These are phyloP conservation scores for Lithophane socia DNA, from an alignment of 2,888 invertebrate species.

Conservation along the genomic window DNA sequence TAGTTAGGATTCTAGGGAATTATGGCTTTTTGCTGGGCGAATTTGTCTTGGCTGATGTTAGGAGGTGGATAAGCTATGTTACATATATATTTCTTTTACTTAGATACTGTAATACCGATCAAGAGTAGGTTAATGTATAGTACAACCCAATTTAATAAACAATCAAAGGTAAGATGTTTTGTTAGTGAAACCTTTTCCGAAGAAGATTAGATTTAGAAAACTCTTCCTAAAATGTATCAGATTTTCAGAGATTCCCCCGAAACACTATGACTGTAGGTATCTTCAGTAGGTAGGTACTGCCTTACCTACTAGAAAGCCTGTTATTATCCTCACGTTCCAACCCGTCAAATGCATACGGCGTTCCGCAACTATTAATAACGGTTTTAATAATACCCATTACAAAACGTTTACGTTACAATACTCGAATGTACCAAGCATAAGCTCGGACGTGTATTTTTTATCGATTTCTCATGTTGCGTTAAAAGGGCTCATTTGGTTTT, in stretches of 20 bases:
- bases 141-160: not conserved
- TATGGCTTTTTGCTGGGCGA: slow-evolving; percentile 14
- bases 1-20: slow-evolving; percentile 21
- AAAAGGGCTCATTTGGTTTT: slow-evolving; percentile 89
- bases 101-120: not conserved
- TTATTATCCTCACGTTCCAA: slow-evolving; percentile 54
- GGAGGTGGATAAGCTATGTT: not conserved
- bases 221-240: not conserved
- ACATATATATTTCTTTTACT: no score
- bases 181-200: not conserved
- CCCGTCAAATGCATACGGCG: slow-evolving; percentile 53
- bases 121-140: not conserved
- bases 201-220: not conserved
- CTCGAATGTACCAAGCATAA: slow-evolving; percentile 57
- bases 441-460: slow-evolving; percentile 79
- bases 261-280: not conserved
- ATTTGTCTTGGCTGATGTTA: slow-evolving; percentile 4
- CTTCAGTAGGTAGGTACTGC: slow-evolving; percentile 1
- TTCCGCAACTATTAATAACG: slow-evolving; percentile 60
- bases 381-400: slow-evolving; percentile 63
- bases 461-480: slow-evolving; percentile 88
- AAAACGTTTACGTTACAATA: slow-evolving; percentile 62
- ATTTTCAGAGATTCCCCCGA: not conserved
- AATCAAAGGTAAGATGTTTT: not conserved
- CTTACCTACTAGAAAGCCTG: slow-evolving; percentile 19